Base-by-base conservation (phyloP, 2,797 vertebrate genomes). In the Heterohyrax brucei region DNA sequence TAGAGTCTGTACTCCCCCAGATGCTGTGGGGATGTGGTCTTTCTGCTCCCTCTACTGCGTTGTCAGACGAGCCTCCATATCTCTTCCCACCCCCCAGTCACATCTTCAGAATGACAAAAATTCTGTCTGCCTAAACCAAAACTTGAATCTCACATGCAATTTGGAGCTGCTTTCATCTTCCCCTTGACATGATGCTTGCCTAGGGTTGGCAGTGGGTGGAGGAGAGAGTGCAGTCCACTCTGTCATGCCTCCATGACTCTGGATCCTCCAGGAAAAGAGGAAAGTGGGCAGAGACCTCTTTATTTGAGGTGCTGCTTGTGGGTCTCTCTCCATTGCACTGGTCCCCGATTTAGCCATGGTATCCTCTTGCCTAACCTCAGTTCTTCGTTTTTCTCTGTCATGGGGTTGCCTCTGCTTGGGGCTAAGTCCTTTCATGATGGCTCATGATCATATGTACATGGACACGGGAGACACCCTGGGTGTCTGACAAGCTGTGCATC, bases 151-250 rank as follows among this genome's bases (percentile, higher is more conserved):
- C 87, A 75, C 5, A 2, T 10, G 7, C 5, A 72, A 18, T 5
- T 22, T n/a, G 33, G 68, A 89, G 46, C 24, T n/a, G 9, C 24
- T 39, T 70, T n/a, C 48, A 62, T 66, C 18, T 75, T 66, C 18
- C 33, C 64, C 30, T 64, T 10, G 21, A 12, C 26, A 2, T 0
- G 26, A 28, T 3, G 22, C 76, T 64, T 0, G 0, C 16, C 59
- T 10, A 13, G 33, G 46, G 12, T 62, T 0, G 26, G 66, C 5
- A 3, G 7, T 2, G 13, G 26, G 53, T 16, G 16, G 82, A 0
- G 61, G 26, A 76, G 26, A 70, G 24, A 7, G n/a, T 24, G 13
- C 5, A 7, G 22, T 26, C 66, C 59, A 26, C 39, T 44, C 56
- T 0, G 8, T 30, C 0, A 7, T 5, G 24, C 1, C 10, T 66